A percentile compares a stretch with the other conserved stretches of the same genome.
Conservation (phyloP, 1,140 invertebrate species). For the Nephila pilipes region DNA sequence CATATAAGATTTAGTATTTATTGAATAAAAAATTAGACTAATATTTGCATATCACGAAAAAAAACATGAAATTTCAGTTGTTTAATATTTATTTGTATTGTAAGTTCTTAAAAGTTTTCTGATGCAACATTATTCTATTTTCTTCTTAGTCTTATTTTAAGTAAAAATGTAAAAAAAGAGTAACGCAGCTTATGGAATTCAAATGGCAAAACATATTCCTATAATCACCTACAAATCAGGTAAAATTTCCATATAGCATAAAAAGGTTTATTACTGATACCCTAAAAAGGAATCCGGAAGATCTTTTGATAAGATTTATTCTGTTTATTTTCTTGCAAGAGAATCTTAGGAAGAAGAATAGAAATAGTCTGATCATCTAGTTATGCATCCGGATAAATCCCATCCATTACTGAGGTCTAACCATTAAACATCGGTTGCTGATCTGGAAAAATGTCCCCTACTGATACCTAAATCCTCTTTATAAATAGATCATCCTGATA, state of each 20-base stretch:
- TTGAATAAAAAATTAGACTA: too few relatives aligned
- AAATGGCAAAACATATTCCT: too few relatives aligned
- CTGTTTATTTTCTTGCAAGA: not conserved
- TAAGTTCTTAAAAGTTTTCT: too few relatives aligned
- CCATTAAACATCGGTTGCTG: not conserved
- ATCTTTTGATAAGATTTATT: not conserved
- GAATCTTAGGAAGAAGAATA: not conserved
- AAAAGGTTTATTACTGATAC: not conserved
- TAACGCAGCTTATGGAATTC: too few relatives aligned
- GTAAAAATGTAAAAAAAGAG: too few relatives aligned
- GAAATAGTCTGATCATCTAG: not conserved
- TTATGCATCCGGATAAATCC: constrained; percentile 32
- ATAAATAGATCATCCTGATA: constrained; percentile 19
- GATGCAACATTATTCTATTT: too few relatives aligned
- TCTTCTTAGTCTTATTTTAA: too few relatives aligned
- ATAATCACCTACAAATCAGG: too few relatives aligned
- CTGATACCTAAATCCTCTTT: not conserved
- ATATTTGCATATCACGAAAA: too few relatives aligned
- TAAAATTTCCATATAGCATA: not conserved
- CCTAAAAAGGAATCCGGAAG: not conserved
- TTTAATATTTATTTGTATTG: too few relatives aligned
- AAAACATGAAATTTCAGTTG: too few relatives aligned
- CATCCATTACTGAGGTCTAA: not conserved
- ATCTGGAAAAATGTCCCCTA: constrained; percentile 12
- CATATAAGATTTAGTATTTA: too few relatives aligned